A percentile compares a stretch with the other conserved stretches of the same genome.
These are phyloP conservation scores for Anthoscopus minutus DNA, from an alignment of 2,113 vertebrate genomes.

Conservation along the genomic window DNA sequence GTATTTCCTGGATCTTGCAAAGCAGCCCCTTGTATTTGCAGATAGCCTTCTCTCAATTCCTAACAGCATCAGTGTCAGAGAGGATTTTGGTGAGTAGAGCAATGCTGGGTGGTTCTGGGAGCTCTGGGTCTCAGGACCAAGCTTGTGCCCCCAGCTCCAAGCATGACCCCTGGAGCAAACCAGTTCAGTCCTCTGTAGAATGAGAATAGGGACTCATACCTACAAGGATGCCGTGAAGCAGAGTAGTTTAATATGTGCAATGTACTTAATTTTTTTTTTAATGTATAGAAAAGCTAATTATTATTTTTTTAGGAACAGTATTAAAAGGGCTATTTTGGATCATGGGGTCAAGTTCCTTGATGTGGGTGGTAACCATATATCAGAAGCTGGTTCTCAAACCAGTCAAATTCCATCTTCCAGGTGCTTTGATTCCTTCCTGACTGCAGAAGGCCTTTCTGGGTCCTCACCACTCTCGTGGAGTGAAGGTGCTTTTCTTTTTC, in stretches of 20 bases:
- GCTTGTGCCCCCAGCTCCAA: neutral
- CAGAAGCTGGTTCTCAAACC: neutral
- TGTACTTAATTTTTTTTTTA: neutral
- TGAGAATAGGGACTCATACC: neutral
- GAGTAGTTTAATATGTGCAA: neutral
- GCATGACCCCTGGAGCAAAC: neutral
- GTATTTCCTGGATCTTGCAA: neutral
- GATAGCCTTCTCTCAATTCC: neutral
- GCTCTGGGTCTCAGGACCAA: neutral
- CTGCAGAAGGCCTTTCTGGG: neutral
- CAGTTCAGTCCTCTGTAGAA: neutral
- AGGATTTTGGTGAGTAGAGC: neutral
- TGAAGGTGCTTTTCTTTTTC: conserved; percentile 2
- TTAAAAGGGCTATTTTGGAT: neutral
- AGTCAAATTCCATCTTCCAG: conserved; percentile 15
- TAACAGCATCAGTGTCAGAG: neutral
- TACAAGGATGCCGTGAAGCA: neutral
- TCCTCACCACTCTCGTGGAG: neutral
- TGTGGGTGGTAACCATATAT: conserved; percentile 22
- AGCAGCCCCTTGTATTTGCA: neutral
- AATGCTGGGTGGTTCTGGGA: neutral
- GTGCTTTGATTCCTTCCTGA: neutral
- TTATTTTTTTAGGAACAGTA: neutral
- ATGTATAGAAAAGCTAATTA: neutral
- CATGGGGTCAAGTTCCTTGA: neutral